Conservation (phyloP, 2,797 vertebrate species). For the Anomalospiza imberbis region DNA sequence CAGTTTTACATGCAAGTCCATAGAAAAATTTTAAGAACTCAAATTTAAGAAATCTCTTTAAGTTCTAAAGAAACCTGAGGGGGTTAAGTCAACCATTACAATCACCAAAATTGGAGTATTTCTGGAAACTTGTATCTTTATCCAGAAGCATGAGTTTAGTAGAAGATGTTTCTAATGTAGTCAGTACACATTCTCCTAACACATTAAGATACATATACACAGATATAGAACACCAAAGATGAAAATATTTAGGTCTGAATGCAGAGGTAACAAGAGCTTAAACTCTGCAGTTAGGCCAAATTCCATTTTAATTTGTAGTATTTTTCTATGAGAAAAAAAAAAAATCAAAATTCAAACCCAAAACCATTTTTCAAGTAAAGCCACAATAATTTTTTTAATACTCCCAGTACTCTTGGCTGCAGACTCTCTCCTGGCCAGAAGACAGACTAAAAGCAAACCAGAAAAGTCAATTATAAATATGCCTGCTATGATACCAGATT, state of each 20-base stretch:
- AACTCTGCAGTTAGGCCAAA: background rate
- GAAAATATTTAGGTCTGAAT: slow-evolving; percentile 2
- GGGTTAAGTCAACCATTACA: background rate
- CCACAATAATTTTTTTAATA: slow-evolving; percentile 48
- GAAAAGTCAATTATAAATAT: slow-evolving; percentile 60
- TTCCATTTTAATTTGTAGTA: background rate
- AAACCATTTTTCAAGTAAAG: slow-evolving; percentile 65
- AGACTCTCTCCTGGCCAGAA: slow-evolving; percentile 79
- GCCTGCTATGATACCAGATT: slow-evolving; percentile 32
- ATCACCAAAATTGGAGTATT: background rate
- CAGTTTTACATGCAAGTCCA: background rate
- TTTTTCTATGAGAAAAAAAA: slow-evolving; percentile 22
- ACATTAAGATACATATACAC: background rate
- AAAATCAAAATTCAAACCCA: slow-evolving; percentile 50
- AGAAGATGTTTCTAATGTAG: background rate
- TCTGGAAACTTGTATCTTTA: background rate
- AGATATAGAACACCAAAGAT: background rate
- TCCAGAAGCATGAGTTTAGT: background rate
- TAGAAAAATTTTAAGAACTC: background rate
- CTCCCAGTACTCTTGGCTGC: slow-evolving; percentile 49
- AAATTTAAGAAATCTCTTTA: background rate
- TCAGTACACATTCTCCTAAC: background rate
- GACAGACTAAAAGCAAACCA: slow-evolving; percentile 69
- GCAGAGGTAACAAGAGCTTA: background rate
- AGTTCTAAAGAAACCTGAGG: background rate